Evolutionary conservation across 2,113 vertebrate species (phyloP).

Genomic region (Heterochromis multidens): DNA sequence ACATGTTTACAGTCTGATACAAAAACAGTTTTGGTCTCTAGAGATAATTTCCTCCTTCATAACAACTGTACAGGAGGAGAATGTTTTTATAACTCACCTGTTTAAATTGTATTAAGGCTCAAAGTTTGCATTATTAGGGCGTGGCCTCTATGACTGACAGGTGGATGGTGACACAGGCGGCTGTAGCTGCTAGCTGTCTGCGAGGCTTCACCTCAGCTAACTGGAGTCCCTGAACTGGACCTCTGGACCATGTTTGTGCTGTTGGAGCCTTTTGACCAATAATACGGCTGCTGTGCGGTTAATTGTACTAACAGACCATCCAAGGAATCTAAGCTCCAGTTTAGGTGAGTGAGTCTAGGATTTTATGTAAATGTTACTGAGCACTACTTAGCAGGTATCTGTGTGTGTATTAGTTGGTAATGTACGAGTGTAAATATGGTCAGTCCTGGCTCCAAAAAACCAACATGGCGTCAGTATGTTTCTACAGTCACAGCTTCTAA

Average conservation of each 20-base stretch:
- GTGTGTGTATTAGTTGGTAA: too few species aligned
- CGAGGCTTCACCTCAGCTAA: too few species aligned
- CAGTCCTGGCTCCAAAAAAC: background rate
- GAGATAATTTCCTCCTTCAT: too few species aligned
- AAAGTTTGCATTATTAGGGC: background rate
- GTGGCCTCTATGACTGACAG: background rate
- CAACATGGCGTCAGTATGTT: background rate
- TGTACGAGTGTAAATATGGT: background rate
- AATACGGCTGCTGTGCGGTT: background rate
- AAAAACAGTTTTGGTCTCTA: too few species aligned
- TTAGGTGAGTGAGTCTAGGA: background rate
- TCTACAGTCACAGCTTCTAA: background rate
- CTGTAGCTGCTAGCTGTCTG: background rate
- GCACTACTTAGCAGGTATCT: too few species aligned
- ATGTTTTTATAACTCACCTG: too few species aligned
- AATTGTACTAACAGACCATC: background rate
- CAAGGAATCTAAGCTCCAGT: background rate
- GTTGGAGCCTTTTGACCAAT: background rate
- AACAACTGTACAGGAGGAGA: too few species aligned
- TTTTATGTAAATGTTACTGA: too few species aligned
- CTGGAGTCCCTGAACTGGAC: background rate
- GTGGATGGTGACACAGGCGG: background rate
- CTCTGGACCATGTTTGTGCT: background rate
- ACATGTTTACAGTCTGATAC: background rate
- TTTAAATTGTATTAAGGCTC: too few species aligned